These are phyloP conservation scores for Cheilosia soror DNA, from an alignment of 2,888 invertebrate species.

Conservation along the genomic window DNA sequence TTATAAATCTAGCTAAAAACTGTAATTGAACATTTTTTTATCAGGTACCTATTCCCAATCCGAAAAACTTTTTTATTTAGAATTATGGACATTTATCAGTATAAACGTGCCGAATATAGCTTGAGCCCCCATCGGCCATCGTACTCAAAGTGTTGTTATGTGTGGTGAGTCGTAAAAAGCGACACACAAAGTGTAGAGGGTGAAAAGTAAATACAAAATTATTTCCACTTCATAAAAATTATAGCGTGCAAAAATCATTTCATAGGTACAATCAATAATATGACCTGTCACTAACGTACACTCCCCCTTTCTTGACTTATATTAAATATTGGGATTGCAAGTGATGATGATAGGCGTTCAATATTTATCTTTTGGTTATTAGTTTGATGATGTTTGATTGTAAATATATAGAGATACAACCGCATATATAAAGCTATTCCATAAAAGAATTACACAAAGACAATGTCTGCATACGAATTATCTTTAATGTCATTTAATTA, in stretches of 20 bases:
- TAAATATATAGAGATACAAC: constrained; percentile 10
- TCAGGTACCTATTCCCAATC: too few relatives aligned
- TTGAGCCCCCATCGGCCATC: constrained; percentile 18
- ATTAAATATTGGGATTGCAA: constrained; percentile 29
- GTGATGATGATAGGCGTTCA: constrained; percentile 37
- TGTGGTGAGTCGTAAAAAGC: constrained; percentile 17
- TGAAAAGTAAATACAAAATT: constrained; percentile 26
- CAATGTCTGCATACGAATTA: too few relatives aligned
- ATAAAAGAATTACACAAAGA: too few relatives aligned
- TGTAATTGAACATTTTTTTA: too few relatives aligned
- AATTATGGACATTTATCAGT: too few relatives aligned
- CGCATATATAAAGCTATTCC: too few relatives aligned
- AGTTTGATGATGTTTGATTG: constrained; percentile 27
- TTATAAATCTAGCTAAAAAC: too few relatives aligned
- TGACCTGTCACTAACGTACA: not conserved
- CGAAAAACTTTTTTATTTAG: too few relatives aligned
- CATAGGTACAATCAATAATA: constrained; percentile 18
- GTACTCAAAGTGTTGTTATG: not conserved
- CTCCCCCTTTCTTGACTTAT: constrained; percentile 34
- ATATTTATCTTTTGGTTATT: constrained; percentile 10
- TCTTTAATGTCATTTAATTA: too few relatives aligned
- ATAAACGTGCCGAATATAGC: not conserved
- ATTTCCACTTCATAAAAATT: constrained; percentile 45
- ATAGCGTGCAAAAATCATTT: constrained; percentile 55
- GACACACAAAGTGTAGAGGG: not conserved